These are phyloP conservation scores for Pocillopora meandrina DNA, from an alignment of 92 coral and sea anemone genomes.

Conservation along the genomic window DNA sequence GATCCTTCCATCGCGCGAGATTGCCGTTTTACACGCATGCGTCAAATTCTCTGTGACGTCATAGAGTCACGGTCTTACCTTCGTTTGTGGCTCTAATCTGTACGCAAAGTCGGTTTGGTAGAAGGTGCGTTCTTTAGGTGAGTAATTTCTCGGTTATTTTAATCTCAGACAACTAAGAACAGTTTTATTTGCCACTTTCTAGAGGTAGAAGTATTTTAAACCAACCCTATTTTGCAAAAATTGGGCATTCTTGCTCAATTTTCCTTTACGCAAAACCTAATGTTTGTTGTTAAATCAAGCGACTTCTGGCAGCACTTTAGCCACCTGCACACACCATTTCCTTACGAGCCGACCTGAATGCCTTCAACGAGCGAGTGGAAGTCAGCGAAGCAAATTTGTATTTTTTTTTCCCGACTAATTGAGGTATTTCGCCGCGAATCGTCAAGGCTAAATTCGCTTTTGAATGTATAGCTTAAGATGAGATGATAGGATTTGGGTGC, in stretches of 20 bases:
- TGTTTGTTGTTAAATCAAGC: slow-evolving; percentile 37
- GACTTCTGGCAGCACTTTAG: slow-evolving; percentile 11
- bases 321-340: slow-evolving; percentile 39
- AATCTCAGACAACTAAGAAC: neutral
- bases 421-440: slow-evolving; percentile 8
- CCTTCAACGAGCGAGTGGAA: neutral
- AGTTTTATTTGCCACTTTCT: neutral
- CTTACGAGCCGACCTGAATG: neutral
- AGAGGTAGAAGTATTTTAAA: neutral
- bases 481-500: neutral
- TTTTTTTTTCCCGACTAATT: neutral
- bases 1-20: slow-evolving; percentile 28
- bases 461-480: slow-evolving; percentile 19
- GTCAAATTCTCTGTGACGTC: slow-evolving; percentile 36
- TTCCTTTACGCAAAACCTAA: slow-evolving; percentile 26
- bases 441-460: slow-evolving; percentile 25
- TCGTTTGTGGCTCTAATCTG: slow-evolving; percentile 14
- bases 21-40: slow-evolving; percentile 21
- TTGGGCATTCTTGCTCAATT: slow-evolving; percentile 10
- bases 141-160: slow-evolving; percentile 26
- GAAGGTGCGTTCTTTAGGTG: slow-evolving; percentile 40
- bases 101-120: slow-evolving; percentile 10
- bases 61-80: slow-evolving; percentile 36
- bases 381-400: neutral
- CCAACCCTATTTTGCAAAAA: neutral